Base-by-base conservation (phyloP, 2,797 vertebrate species). In the Adrianichthys oophorus region DNA sequence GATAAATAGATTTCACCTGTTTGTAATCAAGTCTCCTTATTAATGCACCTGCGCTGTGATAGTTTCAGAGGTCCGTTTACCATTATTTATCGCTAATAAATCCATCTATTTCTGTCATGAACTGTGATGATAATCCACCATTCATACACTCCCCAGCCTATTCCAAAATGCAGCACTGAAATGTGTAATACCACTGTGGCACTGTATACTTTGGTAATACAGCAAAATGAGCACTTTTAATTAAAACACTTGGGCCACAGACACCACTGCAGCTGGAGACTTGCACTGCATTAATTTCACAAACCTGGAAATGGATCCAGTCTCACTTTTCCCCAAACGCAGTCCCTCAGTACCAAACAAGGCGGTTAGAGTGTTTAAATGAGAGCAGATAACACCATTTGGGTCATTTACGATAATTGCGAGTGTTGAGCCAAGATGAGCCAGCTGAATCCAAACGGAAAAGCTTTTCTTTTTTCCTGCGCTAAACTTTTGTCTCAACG, bases 1-100 rank as follows among this genome's bases (percentile, higher is more conserved):
- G 19, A 21, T 21, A 21, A 0, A 21, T 3, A 21, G 19, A 21
- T 2, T 21, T 3, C 2, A 21, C 19, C 19, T 21, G 19, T 21
- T 3, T 21, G 19, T 21, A 3, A 21, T 21, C 19, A 21, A 21
- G 19, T 21, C 19, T 21, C 19, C 19, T 2, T 21, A 21, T 21
- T 3, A 21, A 21, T 21, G 19, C 19, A 21, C 0, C 19, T 21
- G 19, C 19, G 2, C 19, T 21, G 19, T 3, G 19, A 21, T 21
- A 21, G 19, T 21, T 21, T 21, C 19, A 21, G 19, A 3, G 2
- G 0, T 21, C 19, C 0, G 19, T 21, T 21, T 21, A 21, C n/a
- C n/a, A n/a, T 32, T 13, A 80, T 80, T 78, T 70, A 44, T 57
- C 70, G 46, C 54, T 80, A 77, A 84, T 76, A 68, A 74, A 51